These are phyloP conservation scores for Desmodus rotundus DNA, from an alignment of 2,113 vertebrate species.

Conservation along the genomic window DNA sequence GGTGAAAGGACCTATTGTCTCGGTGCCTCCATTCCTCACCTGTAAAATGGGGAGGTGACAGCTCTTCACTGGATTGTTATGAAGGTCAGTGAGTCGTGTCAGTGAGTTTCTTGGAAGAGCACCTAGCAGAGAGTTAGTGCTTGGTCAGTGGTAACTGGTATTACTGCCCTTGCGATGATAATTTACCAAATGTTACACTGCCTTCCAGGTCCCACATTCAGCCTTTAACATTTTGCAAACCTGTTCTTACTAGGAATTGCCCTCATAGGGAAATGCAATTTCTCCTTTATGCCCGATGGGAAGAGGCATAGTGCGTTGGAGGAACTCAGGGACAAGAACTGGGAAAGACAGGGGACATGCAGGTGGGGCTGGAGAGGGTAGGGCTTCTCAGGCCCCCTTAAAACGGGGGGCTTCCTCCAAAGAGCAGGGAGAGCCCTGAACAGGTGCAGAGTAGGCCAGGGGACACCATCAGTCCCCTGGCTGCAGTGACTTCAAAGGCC, in stretches of 20 bases:
- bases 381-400: background rate
- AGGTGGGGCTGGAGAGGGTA: background rate
- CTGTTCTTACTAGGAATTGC: background rate
- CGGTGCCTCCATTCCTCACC: background rate
- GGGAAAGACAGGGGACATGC: accelerated
- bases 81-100: background rate
- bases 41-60: background rate
- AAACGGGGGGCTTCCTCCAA: background rate
- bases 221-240: background rate
- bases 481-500: background rate
- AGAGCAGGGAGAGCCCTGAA: background rate
- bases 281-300: background rate
- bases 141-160: background rate
- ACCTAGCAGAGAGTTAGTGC: background rate
- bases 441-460: background rate
- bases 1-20: background rate
- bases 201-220: no score
- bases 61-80: background rate
- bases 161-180: background rate
- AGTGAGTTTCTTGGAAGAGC: background rate
- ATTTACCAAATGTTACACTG: background rate
- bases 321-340: background rate
- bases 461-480: background rate
- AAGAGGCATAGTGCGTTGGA: background rate
- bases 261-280: background rate